phyloP scores from a whole-genome alignment of 2,113 vertebrate genomes.

The Origma solitaria region DNA sequence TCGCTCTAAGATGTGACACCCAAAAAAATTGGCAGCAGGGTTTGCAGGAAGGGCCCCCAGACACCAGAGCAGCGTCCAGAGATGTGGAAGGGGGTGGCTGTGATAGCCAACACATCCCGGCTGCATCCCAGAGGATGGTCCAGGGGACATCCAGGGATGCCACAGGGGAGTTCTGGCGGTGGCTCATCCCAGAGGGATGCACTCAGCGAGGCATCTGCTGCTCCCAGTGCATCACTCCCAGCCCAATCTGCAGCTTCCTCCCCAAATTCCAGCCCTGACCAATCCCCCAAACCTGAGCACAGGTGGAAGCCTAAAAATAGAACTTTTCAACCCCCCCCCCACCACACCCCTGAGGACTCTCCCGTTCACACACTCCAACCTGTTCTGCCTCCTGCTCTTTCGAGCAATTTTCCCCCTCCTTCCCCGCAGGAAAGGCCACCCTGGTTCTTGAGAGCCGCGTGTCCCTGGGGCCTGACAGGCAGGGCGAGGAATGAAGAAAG shows the following conservation, averaged over 20 bases:
- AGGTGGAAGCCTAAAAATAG: neutral
- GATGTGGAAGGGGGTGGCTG: rapidly evolving
- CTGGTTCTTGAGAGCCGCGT: neutral
- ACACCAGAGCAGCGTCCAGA: neutral
- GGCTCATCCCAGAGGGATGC: rapidly evolving
- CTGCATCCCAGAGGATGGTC: neutral
- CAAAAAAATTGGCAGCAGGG: rapidly evolving
- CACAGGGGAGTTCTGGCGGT: rapidly evolving
- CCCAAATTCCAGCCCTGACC: neutral
- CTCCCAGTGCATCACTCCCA: neutral
- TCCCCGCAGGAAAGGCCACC: neutral
- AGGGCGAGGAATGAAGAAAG: constrained; percentile 34
- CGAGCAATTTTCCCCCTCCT: neutral
- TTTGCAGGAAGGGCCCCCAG: neutral
- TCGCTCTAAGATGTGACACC: rapidly evolving
- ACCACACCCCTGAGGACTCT: neutral
- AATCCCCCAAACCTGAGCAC: neutral
- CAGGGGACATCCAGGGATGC: rapidly evolving
- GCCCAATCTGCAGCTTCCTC: neutral
- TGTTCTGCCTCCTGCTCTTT: neutral
- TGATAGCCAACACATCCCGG: rapidly evolving
- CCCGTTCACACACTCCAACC: neutral
- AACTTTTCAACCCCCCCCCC: too few relatives aligned
- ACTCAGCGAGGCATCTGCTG: rapidly evolving
- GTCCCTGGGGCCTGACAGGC: neutral